These are phyloP conservation scores for Noctua fimbriata DNA, from an alignment of 2,888 invertebrate genomes.

Conservation along the genomic window DNA sequence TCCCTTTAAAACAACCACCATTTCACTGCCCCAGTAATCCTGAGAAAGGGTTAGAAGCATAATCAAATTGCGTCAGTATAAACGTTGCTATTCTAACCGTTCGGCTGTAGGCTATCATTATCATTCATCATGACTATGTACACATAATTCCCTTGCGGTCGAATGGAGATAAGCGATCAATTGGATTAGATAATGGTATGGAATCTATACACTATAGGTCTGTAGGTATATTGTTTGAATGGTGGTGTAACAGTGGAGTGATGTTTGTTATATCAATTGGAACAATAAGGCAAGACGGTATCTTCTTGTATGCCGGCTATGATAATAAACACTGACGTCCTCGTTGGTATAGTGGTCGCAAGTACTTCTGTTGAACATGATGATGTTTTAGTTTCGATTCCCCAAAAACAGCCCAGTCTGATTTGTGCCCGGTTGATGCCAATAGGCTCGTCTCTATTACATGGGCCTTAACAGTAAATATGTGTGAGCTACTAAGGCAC, in stretches of 20 bases:
- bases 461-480: not conserved
- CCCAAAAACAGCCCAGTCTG: not conserved
- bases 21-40: constrained; percentile 4
- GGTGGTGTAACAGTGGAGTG: not conserved
- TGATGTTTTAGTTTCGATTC: not conserved
- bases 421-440: not conserved
- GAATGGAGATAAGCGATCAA: constrained; percentile 58
- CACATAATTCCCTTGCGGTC: constrained; percentile 56
- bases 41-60: constrained; percentile 2
- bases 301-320: not conserved
- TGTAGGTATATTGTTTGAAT: constrained; percentile 9
- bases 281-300: not conserved
- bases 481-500: not conserved
- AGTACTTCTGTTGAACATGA: not conserved
- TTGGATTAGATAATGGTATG: constrained; percentile 55
- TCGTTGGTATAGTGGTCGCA: not conserved
- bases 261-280: constrained; percentile 24
- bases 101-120: constrained; percentile 41
- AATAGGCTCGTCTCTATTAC: not conserved
- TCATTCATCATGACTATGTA: constrained; percentile 54
- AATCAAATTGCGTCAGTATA: constrained; percentile 39
- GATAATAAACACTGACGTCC: not conserved
- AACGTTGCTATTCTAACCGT: constrained; percentile 26
- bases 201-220: not conserved
- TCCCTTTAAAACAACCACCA: constrained; percentile 20